These are phyloP conservation scores for rat (Rattus norvegicus) DNA, from an alignment of 2,113 vertebrate genomes.

Conservation along the genomic window DNA sequence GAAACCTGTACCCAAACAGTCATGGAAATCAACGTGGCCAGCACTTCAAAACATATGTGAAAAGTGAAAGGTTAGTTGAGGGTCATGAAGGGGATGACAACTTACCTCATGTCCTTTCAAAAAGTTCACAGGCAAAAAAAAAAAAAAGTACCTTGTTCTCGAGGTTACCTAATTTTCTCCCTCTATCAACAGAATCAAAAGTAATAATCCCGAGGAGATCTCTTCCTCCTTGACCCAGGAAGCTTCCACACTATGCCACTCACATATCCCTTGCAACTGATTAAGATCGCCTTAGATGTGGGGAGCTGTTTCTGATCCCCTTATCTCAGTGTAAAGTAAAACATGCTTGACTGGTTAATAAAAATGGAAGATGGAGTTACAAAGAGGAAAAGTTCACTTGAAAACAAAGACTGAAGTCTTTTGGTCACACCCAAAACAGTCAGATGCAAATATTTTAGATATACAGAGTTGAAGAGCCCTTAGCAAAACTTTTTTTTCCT, in stretches of 20 bases:
- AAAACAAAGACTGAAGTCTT: constrained; percentile 62
- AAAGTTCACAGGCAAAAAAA: constrained; percentile 61
- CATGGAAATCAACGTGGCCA: constrained; percentile 79
- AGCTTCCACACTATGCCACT: constrained; percentile 72
- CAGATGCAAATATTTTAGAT: constrained; percentile 45
- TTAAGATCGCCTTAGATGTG: constrained; percentile 78
- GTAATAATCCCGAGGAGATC: constrained; percentile 73
- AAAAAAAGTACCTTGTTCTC: constrained; percentile 67
- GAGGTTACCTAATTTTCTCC: constrained; percentile 73
- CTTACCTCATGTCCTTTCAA: constrained; percentile 66
- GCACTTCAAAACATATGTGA: constrained; percentile 80
- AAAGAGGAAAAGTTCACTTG: constrained; percentile 69
- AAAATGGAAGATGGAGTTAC: constrained; percentile 79
- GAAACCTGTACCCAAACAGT: constrained; percentile 75
- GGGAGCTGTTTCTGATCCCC: constrained; percentile 69
- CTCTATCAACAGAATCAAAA: constrained; percentile 78
- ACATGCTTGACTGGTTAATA: constrained; percentile 71
- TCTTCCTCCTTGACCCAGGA: constrained; percentile 77
- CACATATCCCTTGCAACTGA: constrained; percentile 80
- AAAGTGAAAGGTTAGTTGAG: constrained; percentile 71
- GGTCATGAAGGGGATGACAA: constrained; percentile 60
- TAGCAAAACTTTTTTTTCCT: constrained; percentile 20
- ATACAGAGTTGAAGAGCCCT: neutral
- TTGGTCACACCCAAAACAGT: constrained; percentile 67
- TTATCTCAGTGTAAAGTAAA: constrained; percentile 77